phyloP scores from a whole-genome alignment of 1,140 invertebrate species.

The Drosophila repleta region DNA sequence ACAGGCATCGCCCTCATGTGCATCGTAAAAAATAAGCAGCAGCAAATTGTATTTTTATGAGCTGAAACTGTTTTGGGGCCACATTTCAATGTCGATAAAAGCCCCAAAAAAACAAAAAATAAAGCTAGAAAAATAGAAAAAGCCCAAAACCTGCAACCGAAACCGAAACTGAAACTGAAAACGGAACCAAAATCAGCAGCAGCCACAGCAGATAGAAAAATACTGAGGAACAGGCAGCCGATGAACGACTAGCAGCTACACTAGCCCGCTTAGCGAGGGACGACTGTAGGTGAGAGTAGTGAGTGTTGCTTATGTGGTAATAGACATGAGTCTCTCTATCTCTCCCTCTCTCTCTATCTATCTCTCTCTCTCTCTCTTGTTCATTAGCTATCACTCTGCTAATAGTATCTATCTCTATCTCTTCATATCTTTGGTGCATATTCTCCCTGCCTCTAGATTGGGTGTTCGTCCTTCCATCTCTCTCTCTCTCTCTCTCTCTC shows the following conservation, averaged over 20 bases:
- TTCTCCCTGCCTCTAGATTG: too few relatives aligned
- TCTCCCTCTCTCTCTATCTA: too few relatives aligned
- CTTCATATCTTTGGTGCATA: too few relatives aligned
- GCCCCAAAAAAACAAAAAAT: constrained; percentile 29
- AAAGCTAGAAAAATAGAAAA: constrained; percentile 21
- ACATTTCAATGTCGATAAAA: constrained; percentile 83
- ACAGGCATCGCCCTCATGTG: constrained; percentile 74
- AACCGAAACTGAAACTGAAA: constrained; percentile 17
- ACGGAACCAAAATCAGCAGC: constrained; percentile 16
- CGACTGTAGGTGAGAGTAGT: background rate
- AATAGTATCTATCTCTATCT: too few relatives aligned
- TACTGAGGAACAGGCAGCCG: background rate
- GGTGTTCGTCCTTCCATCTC: too few relatives aligned
- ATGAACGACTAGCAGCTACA: background rate
- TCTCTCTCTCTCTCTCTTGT: too few relatives aligned
- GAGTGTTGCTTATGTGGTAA: background rate
- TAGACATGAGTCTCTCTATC: background rate
- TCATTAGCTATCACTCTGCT: too few relatives aligned
- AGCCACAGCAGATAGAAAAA: constrained; percentile 1
- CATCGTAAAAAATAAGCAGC: constrained; percentile 82
- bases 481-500: too few relatives aligned
- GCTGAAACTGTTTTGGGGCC: constrained; percentile 82
- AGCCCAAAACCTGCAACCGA: constrained; percentile 7
- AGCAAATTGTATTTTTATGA: constrained; percentile 83
- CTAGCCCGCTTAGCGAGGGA: background rate